Base-by-base conservation (phyloP, 23 tunicate genomes). In the Corella eumyota region DNA sequence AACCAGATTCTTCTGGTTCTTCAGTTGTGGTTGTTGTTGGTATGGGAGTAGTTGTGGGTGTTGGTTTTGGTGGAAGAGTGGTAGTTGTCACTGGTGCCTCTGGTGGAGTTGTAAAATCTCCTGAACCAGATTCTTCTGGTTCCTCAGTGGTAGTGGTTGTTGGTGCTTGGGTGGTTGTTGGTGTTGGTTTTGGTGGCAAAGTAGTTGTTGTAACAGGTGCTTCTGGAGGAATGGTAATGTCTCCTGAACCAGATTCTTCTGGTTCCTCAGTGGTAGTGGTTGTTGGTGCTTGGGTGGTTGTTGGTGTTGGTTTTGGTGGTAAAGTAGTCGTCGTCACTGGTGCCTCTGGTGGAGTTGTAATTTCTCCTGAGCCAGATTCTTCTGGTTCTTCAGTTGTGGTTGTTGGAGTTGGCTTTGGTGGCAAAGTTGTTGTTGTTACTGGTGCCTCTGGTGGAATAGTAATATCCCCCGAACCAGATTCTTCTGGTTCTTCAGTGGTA, bases 161-260 rank as follows among this genome's bases (percentile, higher is more conserved):
- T 5, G 29, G 33, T 23, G 60, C 15, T 9, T 6, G 19, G n/a
- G 50, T 68, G 33, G 63, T 61, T 26, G 63, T 61, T 9, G 71
- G 71, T 2, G 59, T 31, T 50, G 71, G 71, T 47, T 80, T 65
- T 7, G 32, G 34, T 36, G 79, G 74, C 50, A 27, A 55, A 20
- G 83, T 60, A 54, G 83, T 68, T 6, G 83, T 68, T n/a, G 75
- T 69, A 9, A 61, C 71, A 4, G 96, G 64, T 63, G 66, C 80
- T 25, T 76, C 63, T 51, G 70, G 65, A 37, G 70, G 65, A 37
- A 56, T 50, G 5, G 85, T 62, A 19, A 35, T 64, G 2, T 54
- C 62, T 38, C 85, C 85, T 1, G 85, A 78, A 15, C 85, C 85
- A 50, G 76, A 60, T 71, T 71, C 79, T 49, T 59, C 78, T 17